These are phyloP conservation scores for Drosophila ustulata DNA, from an alignment of 2,888 invertebrate genomes.

Conservation along the genomic window DNA sequence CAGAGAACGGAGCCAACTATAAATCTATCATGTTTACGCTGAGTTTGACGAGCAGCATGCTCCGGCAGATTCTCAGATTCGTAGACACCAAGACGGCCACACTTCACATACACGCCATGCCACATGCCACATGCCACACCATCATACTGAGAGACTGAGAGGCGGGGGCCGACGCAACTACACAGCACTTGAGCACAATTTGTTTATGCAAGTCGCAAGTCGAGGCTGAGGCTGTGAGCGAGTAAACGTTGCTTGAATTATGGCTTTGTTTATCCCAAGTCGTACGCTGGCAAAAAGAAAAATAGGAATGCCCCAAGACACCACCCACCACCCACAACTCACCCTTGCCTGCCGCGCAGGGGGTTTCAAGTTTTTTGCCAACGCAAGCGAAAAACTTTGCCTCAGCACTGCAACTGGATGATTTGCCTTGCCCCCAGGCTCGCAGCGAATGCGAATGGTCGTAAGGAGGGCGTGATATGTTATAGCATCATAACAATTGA, in stretches of 20 bases:
- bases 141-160: not conserved
- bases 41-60: conserved; percentile 66
- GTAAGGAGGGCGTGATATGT: conserved; percentile 60
- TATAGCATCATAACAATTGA: conserved; percentile 79
- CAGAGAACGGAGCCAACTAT: conserved; percentile 67
- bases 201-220: conserved; percentile 77
- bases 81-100: conserved; percentile 21
- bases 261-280: conserved; percentile 80
- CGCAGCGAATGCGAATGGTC: not conserved
- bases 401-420: conserved; percentile 58
- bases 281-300: conserved; percentile 48
- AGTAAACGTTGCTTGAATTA: conserved; percentile 78
- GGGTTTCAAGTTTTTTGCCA: conserved; percentile 49
- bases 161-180: conserved; percentile 27
- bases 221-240: conserved; percentile 57
- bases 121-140: not conserved
- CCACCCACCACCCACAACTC: conserved; percentile 8
- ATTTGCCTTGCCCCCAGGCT: not conserved
- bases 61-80: conserved; percentile 44
- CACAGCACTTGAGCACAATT: conserved; percentile 69
- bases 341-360: not conserved
- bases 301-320: conserved; percentile 39
- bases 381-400: conserved; percentile 62
- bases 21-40: conserved; percentile 76
- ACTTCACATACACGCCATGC: not conserved